These are phyloP conservation scores for Antennarius maculatus DNA, from an alignment of 2,797 vertebrate species.

Conservation along the genomic window DNA sequence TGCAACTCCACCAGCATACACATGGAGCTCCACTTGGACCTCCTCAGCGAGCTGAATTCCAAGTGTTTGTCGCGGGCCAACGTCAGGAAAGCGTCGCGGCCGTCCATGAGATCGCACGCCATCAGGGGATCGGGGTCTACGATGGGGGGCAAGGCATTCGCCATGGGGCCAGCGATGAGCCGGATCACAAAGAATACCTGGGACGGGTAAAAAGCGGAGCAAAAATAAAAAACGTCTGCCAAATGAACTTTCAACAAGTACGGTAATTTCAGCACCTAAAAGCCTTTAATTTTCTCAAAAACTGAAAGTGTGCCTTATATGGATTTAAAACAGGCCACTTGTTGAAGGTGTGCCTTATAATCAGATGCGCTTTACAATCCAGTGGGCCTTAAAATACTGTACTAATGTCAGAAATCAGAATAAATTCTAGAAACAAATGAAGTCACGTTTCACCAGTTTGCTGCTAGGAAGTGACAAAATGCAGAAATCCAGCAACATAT, in stretches of 20 bases:
- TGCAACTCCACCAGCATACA: constrained; percentile 98
- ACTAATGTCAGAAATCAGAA: not conserved
- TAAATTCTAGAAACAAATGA: not conserved
- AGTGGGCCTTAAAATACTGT: too few species aligned
- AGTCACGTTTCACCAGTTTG: not conserved
- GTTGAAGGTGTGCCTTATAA: too few species aligned
- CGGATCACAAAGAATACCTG: constrained; percentile 99
- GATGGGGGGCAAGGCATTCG: constrained; percentile 93
- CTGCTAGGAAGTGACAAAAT: not conserved
- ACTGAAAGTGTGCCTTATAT: too few species aligned
- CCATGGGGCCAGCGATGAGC: constrained; percentile 90
- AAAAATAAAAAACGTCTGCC: not conserved
- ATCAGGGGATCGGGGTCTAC: constrained; percentile 90
- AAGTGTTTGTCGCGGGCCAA: constrained; percentile 96
- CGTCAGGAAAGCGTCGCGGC: constrained; percentile 95
- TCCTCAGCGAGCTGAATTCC: constrained; percentile 95
- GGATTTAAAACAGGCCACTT: too few species aligned
- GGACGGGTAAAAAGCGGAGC: not conserved
- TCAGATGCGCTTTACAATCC: too few species aligned
- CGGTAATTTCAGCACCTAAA: too few species aligned
- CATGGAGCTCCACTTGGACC: constrained; percentile 97
- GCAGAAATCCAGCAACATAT: not conserved
- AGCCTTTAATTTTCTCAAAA: too few species aligned
- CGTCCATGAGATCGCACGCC: constrained; percentile 97
- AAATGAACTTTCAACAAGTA: not conserved